Evolutionary conservation across 2,888 invertebrate genomes (phyloP), one percentile per base, ranked within the genome.

Genomic region (Pammene fasciana): DNA sequence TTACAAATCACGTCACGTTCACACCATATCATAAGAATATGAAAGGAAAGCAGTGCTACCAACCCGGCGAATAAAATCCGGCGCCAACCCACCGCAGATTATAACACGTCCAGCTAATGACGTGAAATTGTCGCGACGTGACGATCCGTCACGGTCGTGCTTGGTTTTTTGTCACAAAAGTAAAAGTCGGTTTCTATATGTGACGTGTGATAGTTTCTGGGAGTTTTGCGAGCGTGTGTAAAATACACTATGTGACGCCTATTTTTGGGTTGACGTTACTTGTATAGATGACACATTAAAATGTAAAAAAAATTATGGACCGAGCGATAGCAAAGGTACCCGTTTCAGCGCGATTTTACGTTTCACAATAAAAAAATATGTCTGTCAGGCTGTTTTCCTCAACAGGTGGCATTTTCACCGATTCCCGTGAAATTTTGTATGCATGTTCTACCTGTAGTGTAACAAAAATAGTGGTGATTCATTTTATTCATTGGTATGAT

Each of bases 41-140:
- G 56, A 61, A 78, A 79, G 79, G 75, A 71, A 75, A 72, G 71
- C n/a, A 46, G 71, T 73, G 71, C 75, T 79, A 80, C 79, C 82
- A 82, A 79, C 80, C 74, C 78, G 75, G 78, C 77, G 78, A 77
- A 87, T 86, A 88, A 86, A 86, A 81, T 83, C 79, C 86, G 92
- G 92, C 92, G 92, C 92, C 92, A 88, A 77, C 81, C 84, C 80
- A 76, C 77, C 83, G 86, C 84, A 82, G 86, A 89, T 87, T 88
- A 87, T 87, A 80, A 85, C 91, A 91, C 91, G 90, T 91, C 83
- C 48, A 71, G 72, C 77, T 91, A 92, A 91, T 92, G 90, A 90
- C 83, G 79, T 83, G 82, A 87, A 90, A 92, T 90, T 86, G 85
- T 84, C 76, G 72, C 80, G 86, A 92, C 92, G 92, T 92, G 92